Base-by-base conservation (phyloP, 2,888 invertebrate species). In the Spisula solida region DNA sequence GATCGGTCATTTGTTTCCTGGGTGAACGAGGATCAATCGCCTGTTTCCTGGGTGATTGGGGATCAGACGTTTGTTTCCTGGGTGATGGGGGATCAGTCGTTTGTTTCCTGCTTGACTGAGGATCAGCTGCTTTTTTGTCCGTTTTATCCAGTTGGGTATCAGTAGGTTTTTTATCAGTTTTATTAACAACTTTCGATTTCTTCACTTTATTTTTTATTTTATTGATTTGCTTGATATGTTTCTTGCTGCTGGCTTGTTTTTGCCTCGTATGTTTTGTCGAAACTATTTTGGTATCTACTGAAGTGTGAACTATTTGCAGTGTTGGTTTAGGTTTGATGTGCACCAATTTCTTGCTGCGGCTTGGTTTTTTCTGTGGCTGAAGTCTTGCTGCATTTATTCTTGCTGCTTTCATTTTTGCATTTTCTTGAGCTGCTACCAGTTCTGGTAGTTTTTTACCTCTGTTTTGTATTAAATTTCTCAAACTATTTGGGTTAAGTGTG, bases 401-500 rank as follows among this genome's bases (percentile, higher is more conserved):
- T 14, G 75, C 75, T 31, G 75, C 75, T 75, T 31, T 6, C 5
- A 34, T 75, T 10, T 34, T 31, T 14, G 75, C 75, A 34, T 51
- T 25, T 20, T 25, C 20, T 25, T 48, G 34, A 16, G 34, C 75
- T 18, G 75, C 31, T 18, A 75, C 4, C 14, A 75, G 18, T 75
- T 75, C 75, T 1, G 18, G 31, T 31, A 34, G 1, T 31, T 31
- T 2, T 14, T 75, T 75, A 31, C 25, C 34, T 25, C 75, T 75
- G 34, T 34, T 34, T 34, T 75, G 75, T 75, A 31, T 75, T 16
- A 75, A 18, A 75, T 75, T 75, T 75, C 14, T 75, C 34, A 75
- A 75, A 18, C 75, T 75, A 34, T 75, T 75, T 4, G 75, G 75
- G 31, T 75, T 12, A 31, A 75, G 34, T 6, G 5, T 0, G 5